These are phyloP conservation scores for Lacerta agilis DNA, from an alignment of 2,797 vertebrate genomes.

Conservation along the genomic window DNA sequence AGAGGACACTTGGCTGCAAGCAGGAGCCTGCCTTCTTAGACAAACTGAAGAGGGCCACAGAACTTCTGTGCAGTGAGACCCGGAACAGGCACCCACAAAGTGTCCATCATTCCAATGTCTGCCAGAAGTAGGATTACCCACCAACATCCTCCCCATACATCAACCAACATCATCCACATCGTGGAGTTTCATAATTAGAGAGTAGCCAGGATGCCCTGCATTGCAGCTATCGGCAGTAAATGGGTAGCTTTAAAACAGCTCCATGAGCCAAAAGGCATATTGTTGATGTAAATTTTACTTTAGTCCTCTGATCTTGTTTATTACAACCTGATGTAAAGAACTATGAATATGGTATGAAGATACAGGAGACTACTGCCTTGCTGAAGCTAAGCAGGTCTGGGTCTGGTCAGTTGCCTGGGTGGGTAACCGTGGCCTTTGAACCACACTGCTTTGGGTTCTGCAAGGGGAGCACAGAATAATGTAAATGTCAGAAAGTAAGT, in stretches of 20 bases:
- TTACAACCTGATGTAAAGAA: too few relatives aligned
- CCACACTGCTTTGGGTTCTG: too few relatives aligned
- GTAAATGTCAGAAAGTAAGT: too few relatives aligned
- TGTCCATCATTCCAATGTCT: neutral
- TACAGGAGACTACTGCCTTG: neutral
- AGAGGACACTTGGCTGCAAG: neutral
- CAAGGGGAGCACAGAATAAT: too few relatives aligned
- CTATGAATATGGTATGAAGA: neutral
- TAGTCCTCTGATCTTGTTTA: neutral
- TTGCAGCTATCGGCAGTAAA: neutral
- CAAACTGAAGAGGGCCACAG: neutral
- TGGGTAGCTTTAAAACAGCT: neutral
- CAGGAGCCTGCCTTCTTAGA: neutral
- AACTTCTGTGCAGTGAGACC: neutral
- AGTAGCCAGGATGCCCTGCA: neutral
- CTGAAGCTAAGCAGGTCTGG: too few relatives aligned
- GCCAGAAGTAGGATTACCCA: neutral
- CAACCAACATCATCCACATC: conserved; percentile 6
- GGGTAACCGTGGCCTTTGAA: too few relatives aligned
- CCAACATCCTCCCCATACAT: conserved; percentile 24
- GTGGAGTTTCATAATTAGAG: neutral
- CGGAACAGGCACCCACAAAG: neutral
- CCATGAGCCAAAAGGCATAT: neutral
- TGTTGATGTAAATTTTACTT: neutral
- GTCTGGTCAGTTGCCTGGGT: too few relatives aligned